A percentile compares a stretch with the other conserved stretches of the same genome.
Evolutionary conservation across 2,888 invertebrate species (phyloP).

Genomic region (Chrysolina oricalcia): DNA sequence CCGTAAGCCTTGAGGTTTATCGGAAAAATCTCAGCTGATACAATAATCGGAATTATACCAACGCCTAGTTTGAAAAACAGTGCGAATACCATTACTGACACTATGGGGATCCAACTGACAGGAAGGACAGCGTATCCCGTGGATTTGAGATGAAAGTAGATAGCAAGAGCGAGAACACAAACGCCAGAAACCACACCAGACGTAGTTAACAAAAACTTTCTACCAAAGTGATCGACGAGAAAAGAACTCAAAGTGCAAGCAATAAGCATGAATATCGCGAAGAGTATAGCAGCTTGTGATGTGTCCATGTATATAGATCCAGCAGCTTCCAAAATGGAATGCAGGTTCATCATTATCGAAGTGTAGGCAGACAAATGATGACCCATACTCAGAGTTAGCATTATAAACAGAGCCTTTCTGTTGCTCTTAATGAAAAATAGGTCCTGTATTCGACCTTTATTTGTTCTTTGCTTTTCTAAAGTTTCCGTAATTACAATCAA

Average conservation of each 20-base stretch:
- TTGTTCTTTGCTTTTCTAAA: slow-evolving; percentile 62
- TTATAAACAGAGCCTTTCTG: slow-evolving; percentile 65
- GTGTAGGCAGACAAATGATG: slow-evolving; percentile 62
- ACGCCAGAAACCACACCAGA: slow-evolving; percentile 63
- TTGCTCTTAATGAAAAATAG: slow-evolving; percentile 63
- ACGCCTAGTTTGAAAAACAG: slow-evolving; percentile 64
- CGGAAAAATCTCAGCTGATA: slow-evolving; percentile 66
- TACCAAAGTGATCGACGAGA: slow-evolving; percentile 63
- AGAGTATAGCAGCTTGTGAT: slow-evolving; percentile 62
- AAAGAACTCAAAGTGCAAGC: slow-evolving; percentile 60
- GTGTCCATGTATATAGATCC: slow-evolving; percentile 60
- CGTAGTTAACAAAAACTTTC: slow-evolving; percentile 61
- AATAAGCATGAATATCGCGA: slow-evolving; percentile 63
- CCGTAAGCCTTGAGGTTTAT: slow-evolving; percentile 66
- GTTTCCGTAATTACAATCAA: slow-evolving; percentile 63
- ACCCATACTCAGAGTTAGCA: slow-evolving; percentile 63
- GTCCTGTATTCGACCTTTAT: slow-evolving; percentile 63
- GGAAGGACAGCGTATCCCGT: slow-evolving; percentile 55
- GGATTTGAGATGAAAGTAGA: slow-evolving; percentile 63
- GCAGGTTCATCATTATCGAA: slow-evolving; percentile 67
- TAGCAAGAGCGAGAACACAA: slow-evolving; percentile 61
- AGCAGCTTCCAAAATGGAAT: slow-evolving; percentile 63
- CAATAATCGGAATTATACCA: slow-evolving; percentile 66
- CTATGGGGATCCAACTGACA: slow-evolving; percentile 59
- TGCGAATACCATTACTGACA: slow-evolving; percentile 63